phyloP scores from a whole-genome alignment of 2,113 vertebrate genomes.

The Murina feae region DNA sequence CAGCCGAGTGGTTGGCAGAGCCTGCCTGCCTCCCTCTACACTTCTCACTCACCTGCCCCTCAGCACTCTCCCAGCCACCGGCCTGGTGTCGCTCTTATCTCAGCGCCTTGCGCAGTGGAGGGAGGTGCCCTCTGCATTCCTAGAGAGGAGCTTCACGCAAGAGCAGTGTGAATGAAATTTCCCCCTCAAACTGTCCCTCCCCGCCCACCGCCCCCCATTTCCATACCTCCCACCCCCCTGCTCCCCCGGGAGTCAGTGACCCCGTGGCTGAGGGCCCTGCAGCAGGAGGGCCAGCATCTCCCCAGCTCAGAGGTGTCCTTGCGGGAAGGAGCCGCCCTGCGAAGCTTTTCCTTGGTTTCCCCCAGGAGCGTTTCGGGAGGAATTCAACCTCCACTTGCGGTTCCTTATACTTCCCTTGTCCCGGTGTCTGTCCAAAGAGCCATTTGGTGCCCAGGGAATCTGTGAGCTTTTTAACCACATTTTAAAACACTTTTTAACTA shows the following conservation, averaged over 20 bases:
- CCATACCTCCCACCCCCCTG: background rate
- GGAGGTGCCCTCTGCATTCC: conserved; percentile 34
- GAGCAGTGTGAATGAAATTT: background rate
- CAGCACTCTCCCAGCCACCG: background rate
- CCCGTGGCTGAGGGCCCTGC: background rate
- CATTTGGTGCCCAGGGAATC: conserved; percentile 2
- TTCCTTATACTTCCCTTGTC: conserved; percentile 51
- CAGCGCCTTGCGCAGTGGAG: conserved; percentile 53
- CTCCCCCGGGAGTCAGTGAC: background rate
- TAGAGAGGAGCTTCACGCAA: conserved; percentile 17
- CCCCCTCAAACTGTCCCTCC: background rate
- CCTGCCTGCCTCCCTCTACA: too few relatives aligned
- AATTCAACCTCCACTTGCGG: conserved; percentile 49
- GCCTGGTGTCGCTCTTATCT: conserved; percentile 50
- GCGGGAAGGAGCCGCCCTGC: background rate
- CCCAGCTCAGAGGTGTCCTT: background rate
- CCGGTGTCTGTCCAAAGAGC: conserved; percentile 37
- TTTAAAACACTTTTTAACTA: background rate
- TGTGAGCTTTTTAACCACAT: conserved; percentile 10
- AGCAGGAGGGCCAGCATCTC: background rate
- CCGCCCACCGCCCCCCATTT: background rate
- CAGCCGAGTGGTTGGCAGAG: too few relatives aligned
- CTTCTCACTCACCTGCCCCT: background rate
- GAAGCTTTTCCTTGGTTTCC: background rate
- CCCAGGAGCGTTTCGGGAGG: background rate